Conservation (phyloP, 2,888 invertebrate species). For the Cryptocheilus praepositus region DNA sequence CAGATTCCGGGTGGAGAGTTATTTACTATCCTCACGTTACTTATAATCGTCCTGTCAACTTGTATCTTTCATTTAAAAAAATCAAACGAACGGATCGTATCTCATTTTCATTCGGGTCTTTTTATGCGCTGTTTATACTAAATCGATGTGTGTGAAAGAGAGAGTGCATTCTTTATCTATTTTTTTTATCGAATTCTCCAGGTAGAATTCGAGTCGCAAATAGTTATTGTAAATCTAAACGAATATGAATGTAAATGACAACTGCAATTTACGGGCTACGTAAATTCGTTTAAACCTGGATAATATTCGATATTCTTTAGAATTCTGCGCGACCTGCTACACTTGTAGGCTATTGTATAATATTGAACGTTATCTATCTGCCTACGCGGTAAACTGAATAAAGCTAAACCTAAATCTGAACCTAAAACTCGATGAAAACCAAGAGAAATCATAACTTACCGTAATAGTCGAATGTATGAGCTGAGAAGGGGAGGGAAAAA, state of each 20-base stretch:
- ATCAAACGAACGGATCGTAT: no score
- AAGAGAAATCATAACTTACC: conserved; percentile 94
- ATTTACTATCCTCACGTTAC: conserved; percentile 27
- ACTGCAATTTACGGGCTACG: no score
- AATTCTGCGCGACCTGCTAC: no score
- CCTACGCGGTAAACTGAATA: conserved; percentile 36
- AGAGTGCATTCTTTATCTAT: conserved; percentile 7
- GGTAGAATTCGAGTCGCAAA: no score
- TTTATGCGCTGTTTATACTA: no score
- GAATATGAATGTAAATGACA: no score
- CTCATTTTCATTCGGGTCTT: no score
- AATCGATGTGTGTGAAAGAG: neutral
- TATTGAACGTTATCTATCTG: conserved; percentile 26
- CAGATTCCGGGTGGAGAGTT: conserved; percentile 54
- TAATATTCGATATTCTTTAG: no score
- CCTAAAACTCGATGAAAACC: conserved; percentile 68
- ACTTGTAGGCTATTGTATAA: conserved; percentile 9
- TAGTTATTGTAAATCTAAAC: no score
- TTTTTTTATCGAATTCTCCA: neutral
- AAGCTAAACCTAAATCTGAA: conserved; percentile 58
- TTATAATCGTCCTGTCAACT: conserved; percentile 4
- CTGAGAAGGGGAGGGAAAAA: conserved; percentile 78
- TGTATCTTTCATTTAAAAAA: no score
- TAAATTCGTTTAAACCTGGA: no score
- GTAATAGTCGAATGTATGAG: conserved; percentile 99